Conservation (phyloP, 35 echinoderm and acorn worm genomes). For the Ophioderma brevispina region DNA sequence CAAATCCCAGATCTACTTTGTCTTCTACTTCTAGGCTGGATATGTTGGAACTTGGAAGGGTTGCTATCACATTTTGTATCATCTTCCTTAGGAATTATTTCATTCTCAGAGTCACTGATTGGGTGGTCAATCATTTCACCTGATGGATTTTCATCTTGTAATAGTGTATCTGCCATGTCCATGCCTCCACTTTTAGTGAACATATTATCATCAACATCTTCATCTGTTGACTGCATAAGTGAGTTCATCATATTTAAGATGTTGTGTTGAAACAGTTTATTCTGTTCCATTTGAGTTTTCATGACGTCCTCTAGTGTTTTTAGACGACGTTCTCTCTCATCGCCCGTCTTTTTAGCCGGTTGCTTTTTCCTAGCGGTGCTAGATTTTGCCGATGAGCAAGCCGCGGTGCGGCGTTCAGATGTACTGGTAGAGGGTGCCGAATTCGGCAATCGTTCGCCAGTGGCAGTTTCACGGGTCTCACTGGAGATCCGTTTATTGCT, state of each 20-base stretch:
- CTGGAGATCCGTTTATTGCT: no score
- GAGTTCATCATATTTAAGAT: background rate
- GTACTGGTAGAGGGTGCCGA: no score
- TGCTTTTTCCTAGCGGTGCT: no score
- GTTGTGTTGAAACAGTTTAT: background rate
- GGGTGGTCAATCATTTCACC: background rate
- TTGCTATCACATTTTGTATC: background rate
- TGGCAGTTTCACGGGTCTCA: no score
- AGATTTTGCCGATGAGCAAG: no score
- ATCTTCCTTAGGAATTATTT: background rate
- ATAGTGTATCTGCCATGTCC: background rate
- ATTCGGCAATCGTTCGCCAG: no score
- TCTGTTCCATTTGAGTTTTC: no score
- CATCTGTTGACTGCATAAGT: background rate
- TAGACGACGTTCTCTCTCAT: no score
- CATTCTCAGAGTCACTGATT: background rate
- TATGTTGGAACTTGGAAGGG: background rate
- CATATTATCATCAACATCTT: background rate
- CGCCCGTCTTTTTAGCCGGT: no score
- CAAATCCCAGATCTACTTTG: constrained; percentile 24
- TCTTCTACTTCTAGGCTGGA: background rate
- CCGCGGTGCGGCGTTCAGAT: no score
- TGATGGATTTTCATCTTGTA: background rate
- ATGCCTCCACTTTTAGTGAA: background rate
- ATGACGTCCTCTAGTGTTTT: no score